Percentiles rank a stretch among this genome's conserved stretches.
These are phyloP conservation scores for Bactericera cockerelli DNA, from an alignment of 1,140 invertebrate genomes.

Conservation along the genomic window DNA sequence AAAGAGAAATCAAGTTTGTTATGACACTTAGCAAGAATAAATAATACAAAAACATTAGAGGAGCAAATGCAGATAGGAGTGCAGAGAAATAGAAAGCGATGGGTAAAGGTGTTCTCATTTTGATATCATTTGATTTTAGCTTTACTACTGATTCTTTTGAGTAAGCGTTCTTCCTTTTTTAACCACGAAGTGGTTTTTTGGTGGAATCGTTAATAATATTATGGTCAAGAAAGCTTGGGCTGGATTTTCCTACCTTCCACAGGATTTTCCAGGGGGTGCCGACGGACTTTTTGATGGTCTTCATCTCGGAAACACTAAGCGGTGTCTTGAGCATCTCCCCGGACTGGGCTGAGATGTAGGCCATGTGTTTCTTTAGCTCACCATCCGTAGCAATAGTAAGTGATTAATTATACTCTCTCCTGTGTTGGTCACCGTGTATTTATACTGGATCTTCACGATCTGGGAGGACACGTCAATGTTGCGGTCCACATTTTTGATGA, in stretches of 20 bases:
- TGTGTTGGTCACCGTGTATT: conserved; percentile 67
- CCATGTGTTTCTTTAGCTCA: conserved; percentile 42
- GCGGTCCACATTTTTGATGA: conserved; percentile 68
- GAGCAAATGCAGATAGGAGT: no score
- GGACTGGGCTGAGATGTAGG: conserved; percentile 47
- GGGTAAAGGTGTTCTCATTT: no score
- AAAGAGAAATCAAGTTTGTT: no score
- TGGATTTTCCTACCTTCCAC: no score
- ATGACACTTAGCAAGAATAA: no score
- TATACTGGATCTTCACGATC: conserved; percentile 63
- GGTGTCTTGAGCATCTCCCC: conserved; percentile 36
- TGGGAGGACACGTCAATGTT: conserved; percentile 75
- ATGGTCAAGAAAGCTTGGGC: conserved; percentile 31
- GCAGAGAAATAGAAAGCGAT: no score
- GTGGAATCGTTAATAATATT: conserved; percentile 35
- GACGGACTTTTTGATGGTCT: conserved; percentile 23
- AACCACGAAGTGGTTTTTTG: no score
- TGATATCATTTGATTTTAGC: no score
- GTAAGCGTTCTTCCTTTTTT: no score
- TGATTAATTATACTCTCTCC: conserved; percentile 47
- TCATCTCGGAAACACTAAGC: conserved; percentile 28
- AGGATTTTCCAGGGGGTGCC: conserved; percentile 45
- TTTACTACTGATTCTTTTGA: no score
- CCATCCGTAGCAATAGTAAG: conserved; percentile 56
- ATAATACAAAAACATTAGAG: no score